Base-by-base conservation (phyloP, 1,140 invertebrate genomes). In the Wasmannia auropunctata region DNA sequence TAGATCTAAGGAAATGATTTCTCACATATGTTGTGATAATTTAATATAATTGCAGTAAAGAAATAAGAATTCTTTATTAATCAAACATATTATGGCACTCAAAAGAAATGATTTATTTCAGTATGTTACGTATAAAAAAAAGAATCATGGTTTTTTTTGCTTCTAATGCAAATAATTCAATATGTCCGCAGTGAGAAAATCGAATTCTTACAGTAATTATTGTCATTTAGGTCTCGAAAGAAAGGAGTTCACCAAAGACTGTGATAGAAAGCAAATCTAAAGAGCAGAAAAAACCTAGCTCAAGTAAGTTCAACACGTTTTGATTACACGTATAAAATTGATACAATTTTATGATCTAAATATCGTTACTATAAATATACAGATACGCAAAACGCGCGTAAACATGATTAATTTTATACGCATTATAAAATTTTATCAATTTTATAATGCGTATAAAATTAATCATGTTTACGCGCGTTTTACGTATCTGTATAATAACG, bases 241-340 rank as follows among this genome's bases (percentile, higher is more conserved):
- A 95, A 88, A 93, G 92, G 89, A 92, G 70, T 77, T 94, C 94
- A 28, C 94, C 94, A 86, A 95, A 94, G 80, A 89, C 92, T 88
- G 90, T 91, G 19, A 85, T 86, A 77, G 94, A 95, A 72, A 87
- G 46, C n/a, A 95, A 95, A 85, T 56, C 91, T 19, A 95, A 95
- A 87, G 94, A 95, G 19, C 86, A 88, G 11, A 95, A 94, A 67
- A 95, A 94, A 81, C 90, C 92, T 1, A 91, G 74, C 46, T 88
- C 90, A 34, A 89, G 92, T 93, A 81, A 91, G 85, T 46, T 14
- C 43, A 43, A 11, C 11, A 43, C 3, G 16, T 46, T 16, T 46
- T n/a, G n/a, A n/a, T n/a, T n/a, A 46, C 43, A 46, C 16, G 43
- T 46, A 14, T 46, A 2, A 34, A 10, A 31, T 37, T 49, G 40